Base-by-base conservation (phyloP, 37 sponge, comb jelly and placozoan genomes). In the Aplysina aerophoba region DNA sequence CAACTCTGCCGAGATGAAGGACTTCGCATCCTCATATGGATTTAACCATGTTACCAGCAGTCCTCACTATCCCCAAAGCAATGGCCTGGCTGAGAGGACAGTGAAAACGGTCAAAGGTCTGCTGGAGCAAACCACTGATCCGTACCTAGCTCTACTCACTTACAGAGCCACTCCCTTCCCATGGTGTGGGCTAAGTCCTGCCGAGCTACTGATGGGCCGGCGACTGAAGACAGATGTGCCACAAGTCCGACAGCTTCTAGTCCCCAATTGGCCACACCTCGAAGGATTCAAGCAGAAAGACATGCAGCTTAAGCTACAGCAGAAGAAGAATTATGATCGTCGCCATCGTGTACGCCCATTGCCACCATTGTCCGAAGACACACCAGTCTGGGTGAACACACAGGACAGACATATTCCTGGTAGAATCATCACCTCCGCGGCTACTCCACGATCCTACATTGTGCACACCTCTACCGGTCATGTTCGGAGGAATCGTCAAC, bases 21-120 rank as follows among this genome's bases (percentile, higher is more conserved):
- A 19, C 56, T 92, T 92, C 58, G 65, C 89, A 17, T 55, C 59
- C 34, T 66, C 83, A 6, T 92, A 85, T 80, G 83, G 83, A 60
- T 88, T 92, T 39, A 36, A 35, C 4, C 92, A 88, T n/a, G 36
- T 68, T 24, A 88, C 92, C 3, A 71, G 74, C 16, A 87, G 88
- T 39, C 92, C 92, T 0, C 74, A 59, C 63, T 33, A 40, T 82
- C 86, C 80, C 15, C 84, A 83, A 36, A 25, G 68, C 15, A 83
- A 83, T 35, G 84, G 84, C 22, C 38, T 24, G 36, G 72, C 84
- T 25, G 69, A 83, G 22, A 25, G 84, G 28, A 31, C 41, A 62
- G 81, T 80, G 35, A 80, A 54, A 58, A 80, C 81, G 4, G 39
- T 77, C 14, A 83, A 83, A 33, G 22, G 56, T 12, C 44, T 83